Base-by-base conservation (phyloP, 2,113 vertebrate species). In the Plecturocebus donacophilus region DNA sequence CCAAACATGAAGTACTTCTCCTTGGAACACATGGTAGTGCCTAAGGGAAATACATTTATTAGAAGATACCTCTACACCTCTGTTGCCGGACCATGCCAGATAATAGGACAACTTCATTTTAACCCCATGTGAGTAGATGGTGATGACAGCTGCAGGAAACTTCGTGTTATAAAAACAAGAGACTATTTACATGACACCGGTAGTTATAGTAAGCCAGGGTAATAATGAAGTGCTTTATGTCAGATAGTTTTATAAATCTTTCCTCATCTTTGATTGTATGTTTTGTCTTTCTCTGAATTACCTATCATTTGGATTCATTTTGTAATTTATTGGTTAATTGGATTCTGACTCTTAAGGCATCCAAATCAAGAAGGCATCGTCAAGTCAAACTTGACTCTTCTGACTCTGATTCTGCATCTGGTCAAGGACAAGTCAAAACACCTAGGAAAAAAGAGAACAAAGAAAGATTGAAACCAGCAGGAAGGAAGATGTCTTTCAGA, bases 341-440 rank as follows among this genome's bases (percentile, higher is more conserved):
- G 40, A 79, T 97, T 98, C 79, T 81, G 11, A 84, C 45, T 88
- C 20, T 66, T 35, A 95, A 99, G 99, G 99, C 96, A 8, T 98
- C 98, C 42, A 99, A 97, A 96, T 99, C 99, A 3, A 99, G 99
- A 85, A 98, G 99, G 40, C 99, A 99, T 96, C 99, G 99, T 6
- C 99, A 99, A 68, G 98, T 99, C 61, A 98, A 97, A 92, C 16
- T 99, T n/a, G 98, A 99, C 12, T 94, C 98, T 14, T 97, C 98
- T 7, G 97, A 97, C 20, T 77, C 95, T 0, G 98, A 98, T 23
- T 76, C 95, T 0, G 98, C 97, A 11, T 71, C 97, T 0, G 97
- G 97, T 70, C 86, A 88, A 17, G 84, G 75, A n/a, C 96, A 45
- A 76, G 83, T 5, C 10, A 94, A 68, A 89, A 96, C 97, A 83